Base-by-base conservation (phyloP, 2,113 vertebrate species). In the Chaetura pelagica region DNA sequence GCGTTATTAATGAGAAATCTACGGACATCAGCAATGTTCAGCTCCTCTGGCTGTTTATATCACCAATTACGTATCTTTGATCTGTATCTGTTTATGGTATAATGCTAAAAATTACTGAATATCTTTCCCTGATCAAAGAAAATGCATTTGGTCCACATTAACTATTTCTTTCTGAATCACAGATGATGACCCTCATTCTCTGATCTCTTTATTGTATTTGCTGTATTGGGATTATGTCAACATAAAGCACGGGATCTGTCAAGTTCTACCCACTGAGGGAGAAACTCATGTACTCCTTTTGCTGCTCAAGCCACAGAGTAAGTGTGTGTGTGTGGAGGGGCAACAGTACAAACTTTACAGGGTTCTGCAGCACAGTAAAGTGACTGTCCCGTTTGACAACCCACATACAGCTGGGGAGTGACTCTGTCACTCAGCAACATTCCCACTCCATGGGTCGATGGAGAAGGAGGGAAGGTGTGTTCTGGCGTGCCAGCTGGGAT, bases 271-370 rank as follows among this genome's bases (percentile, higher is more conserved):
- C 71, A 30, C 8, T 10, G 58, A 79, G 34, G 17, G 46, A 72
- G 49, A 82, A 91, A 75, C 34, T 30, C 38, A 48, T 0, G 0
- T 30, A 13, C n/a, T 44, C 6, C 0, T 91, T 82, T 67, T 29
- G 48, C 61, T 48, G 48, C 48, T 87, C 46, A 84, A 80, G 35
- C 21, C 42, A 34, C 0, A 1, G 63, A 44, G 48, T 52, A 69
- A 61, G 13, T 21, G n/a, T n/a, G n/a, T n/a, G n/a, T n/a, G n/a
- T n/a, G n/a, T n/a, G 4, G 15, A 0, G 5, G 3, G 22, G 2
- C 16, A 6, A 9, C 4, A 32, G 24, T 6, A 8, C 62, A 64
- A 78, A 68, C 40, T 24, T 52, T 6, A 23, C 8, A 40, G 73
- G 54, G 27, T 32, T 20, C 22, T 13, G 46, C 34, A 78, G 42